Conservation (phyloP, 2,113 vertebrate species). For the Vombatus ursinus region DNA sequence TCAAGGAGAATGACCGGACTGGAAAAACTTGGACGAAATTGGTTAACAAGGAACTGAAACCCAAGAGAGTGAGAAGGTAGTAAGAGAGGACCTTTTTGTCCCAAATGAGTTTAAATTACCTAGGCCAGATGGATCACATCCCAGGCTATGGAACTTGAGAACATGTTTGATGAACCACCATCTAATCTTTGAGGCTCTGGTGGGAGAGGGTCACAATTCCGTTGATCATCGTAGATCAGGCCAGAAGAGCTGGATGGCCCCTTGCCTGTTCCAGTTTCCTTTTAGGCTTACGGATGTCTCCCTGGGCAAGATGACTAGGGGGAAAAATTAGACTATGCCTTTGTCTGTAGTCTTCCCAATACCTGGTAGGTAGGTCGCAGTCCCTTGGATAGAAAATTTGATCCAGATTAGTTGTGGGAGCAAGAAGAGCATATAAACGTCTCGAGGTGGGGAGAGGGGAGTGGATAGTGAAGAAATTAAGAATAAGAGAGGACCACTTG, state of each 20-base stretch:
- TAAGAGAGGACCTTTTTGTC: neutral
- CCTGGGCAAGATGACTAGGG: neutral
- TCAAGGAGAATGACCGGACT: neutral
- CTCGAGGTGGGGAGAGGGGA: neutral
- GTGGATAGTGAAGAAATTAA: constrained; percentile 8
- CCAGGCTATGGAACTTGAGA: neutral
- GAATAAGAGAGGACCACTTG: neutral
- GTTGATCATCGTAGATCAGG: neutral
- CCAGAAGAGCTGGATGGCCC: neutral
- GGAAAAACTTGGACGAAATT: neutral
- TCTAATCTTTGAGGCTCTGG: neutral
- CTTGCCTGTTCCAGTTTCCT: constrained; percentile 1
- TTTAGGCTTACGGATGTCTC: neutral
- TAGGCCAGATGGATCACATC: neutral
- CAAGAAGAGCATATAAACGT: neutral
- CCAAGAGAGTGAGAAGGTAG: neutral
- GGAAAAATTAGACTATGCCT: neutral
- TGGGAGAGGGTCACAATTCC: neutral
- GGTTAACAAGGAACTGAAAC: neutral
- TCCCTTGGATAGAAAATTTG: neutral
- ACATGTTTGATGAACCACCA: neutral
- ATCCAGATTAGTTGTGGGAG: neutral
- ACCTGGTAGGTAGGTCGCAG: neutral
- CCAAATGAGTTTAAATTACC: neutral
- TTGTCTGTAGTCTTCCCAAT: neutral